A percentile compares a stretch with the other conserved stretches of the same genome.
Conservation (phyloP, 2,888 invertebrate species). For the Patella caerulea region DNA sequence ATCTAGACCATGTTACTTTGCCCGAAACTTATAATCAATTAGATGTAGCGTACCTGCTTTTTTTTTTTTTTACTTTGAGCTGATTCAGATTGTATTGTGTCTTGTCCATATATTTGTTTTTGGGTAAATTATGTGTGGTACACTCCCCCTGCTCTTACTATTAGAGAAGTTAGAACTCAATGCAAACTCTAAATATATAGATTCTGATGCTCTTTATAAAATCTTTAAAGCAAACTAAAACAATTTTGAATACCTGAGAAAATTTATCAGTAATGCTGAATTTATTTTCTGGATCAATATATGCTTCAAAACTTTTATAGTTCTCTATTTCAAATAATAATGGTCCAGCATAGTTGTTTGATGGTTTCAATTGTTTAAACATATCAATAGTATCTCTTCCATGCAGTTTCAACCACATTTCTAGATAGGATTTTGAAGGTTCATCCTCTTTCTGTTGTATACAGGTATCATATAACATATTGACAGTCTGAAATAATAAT, state of each 20-base stretch:
- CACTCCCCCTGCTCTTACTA: too few species aligned
- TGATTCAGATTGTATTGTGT: too few species aligned
- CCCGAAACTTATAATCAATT: too few species aligned
- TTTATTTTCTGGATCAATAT: slow-evolving; percentile 92
- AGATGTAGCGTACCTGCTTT: too few species aligned
- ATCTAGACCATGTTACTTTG: too few species aligned
- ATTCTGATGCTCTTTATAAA: too few species aligned
- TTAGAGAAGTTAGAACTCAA: too few species aligned
- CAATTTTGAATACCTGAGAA: slow-evolving; percentile 88
- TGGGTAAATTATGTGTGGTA: too few species aligned
- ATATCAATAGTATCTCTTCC: slow-evolving; percentile 86
- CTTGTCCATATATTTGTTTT: too few species aligned
- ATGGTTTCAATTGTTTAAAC: slow-evolving; percentile 77
- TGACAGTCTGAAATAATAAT: slow-evolving; percentile 82
- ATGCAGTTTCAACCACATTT: slow-evolving; percentile 92
- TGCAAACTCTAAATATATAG: too few species aligned
- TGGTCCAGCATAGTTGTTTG: slow-evolving; percentile 78
- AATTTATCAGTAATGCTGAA: slow-evolving; percentile 92
- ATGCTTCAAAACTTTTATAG: slow-evolving; percentile 90
- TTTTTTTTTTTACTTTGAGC: too few species aligned
- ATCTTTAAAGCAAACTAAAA: not conserved
- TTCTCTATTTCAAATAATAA: slow-evolving; percentile 89
- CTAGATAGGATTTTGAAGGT: slow-evolving; percentile 74
- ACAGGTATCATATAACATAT: slow-evolving; percentile 81
- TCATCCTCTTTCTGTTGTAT: not conserved